Conservation (phyloP, 2,113 vertebrate species). For the Petroica traversi region DNA sequence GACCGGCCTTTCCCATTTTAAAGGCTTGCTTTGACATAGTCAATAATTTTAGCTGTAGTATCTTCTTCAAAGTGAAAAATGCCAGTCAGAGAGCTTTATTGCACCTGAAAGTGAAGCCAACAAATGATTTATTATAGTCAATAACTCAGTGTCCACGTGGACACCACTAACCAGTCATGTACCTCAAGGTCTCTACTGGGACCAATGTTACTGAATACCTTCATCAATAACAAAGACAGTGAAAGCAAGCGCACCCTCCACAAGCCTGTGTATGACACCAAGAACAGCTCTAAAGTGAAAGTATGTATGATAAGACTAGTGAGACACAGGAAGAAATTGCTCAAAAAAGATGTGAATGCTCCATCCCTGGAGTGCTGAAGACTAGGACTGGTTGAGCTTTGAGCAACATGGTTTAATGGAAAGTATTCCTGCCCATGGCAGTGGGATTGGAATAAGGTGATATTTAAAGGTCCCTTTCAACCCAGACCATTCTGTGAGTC, state of each 20-base stretch:
- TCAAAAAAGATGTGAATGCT: not conserved
- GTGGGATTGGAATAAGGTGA: not conserved
- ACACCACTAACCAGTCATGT: not conserved
- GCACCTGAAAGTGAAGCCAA: not conserved
- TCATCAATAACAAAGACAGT: not conserved
- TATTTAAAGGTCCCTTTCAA: not conserved
- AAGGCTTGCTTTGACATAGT: not conserved
- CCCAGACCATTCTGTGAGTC: not conserved
- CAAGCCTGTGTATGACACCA: not conserved
- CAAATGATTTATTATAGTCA: not conserved
- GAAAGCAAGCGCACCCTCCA: not conserved
- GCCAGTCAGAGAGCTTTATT: not conserved
- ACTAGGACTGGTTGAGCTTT: not conserved
- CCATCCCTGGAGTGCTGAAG: not conserved
- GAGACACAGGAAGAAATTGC: not conserved
- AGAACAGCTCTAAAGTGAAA: not conserved
- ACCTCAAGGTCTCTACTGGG: not conserved
- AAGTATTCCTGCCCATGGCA: not conserved
- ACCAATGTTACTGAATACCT: not conserved
- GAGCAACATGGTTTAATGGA: not conserved
- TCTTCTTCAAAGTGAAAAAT: not conserved
- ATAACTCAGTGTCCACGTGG: not conserved
- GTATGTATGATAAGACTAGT: fast-evolving
- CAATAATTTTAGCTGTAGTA: not conserved
- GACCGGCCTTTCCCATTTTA: not conserved